Evolutionary conservation across 2,113 vertebrate genomes (phyloP).

Genomic region (Cyrtonyx montezumae): DNA sequence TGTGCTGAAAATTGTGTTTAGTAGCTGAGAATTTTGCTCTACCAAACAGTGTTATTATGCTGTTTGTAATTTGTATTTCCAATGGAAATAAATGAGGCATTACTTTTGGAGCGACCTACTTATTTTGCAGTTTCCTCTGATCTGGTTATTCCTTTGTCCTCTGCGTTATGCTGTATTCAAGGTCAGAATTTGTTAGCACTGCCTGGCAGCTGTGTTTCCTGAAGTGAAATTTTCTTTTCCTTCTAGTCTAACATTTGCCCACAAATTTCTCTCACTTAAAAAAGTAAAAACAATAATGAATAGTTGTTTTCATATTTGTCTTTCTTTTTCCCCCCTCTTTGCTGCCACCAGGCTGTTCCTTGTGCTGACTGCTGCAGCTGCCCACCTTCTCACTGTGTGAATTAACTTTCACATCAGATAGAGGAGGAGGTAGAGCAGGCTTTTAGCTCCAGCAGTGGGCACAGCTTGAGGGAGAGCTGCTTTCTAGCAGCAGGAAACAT

Average conservation of each 20-base stretch:
- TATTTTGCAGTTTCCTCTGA: neutral
- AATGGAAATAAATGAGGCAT: neutral
- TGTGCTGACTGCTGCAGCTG: neutral
- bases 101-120: neutral
- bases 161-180: neutral
- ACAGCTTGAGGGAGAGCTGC: neutral
- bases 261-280: neutral
- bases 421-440: conserved; percentile 11
- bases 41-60: neutral
- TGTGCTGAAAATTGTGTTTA: neutral
- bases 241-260: conserved; percentile 9
- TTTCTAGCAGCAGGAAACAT: neutral
- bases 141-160: conserved; percentile 9
- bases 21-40: neutral
- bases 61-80: neutral
- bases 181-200: neutral
- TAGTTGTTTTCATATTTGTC: neutral
- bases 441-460: conserved; percentile 52
- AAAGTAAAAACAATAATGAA: neutral
- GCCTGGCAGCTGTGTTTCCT: neutral
- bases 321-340: conserved; percentile 3
- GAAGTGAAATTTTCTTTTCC: conserved; percentile 32
- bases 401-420: conserved; percentile 47
- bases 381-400: conserved; percentile 38
- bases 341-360: conserved; percentile 31